Base-by-base conservation (phyloP, 2,113 vertebrate species). In the Xiphophorus couchianus region DNA sequence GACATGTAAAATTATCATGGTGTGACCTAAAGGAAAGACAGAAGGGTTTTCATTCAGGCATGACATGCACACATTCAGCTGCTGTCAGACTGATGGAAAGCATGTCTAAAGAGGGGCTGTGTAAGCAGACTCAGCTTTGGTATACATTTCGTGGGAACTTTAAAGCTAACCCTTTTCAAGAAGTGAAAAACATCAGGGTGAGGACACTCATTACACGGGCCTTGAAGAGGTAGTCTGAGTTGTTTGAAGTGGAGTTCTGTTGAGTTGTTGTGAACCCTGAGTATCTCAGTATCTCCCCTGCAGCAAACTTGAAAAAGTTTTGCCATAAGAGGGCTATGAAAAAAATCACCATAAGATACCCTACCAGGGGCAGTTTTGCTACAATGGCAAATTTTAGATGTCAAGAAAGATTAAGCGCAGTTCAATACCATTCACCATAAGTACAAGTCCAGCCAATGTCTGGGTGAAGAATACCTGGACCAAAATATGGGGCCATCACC, bases 61-160 rank as follows among this genome's bases (percentile, higher is more conserved):
- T 25, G 37, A 67, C 3, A n/a, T 28, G 33, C 31, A 66, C 63
- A 31, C 62, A 31, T 31, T 63, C 62, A 63, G 62, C 29, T 8
- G 28, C 29, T n/a, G 37, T 25, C 39, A 8, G 66, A 68, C 5
- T 28, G 8, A 42, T 28, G n/a, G 42, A 25, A 37, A 61, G 13
- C 31, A 27, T 58, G 30, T 61, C 54, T 71, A 13, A 17, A 60
- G 31, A 31, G 31, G 25, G 25, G 15, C 29, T 25, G 28, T 31
- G 14, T 27, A 27, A 44, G 13, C 5, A 67, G 27, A 37, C 11
- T 29, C 14, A 28, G 11, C 14, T 11, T n/a, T 28, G 4, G n/a
- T 33, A 22, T 33, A 44, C 70, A 73, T 63, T 73, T 73, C 28
- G 28, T 63, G 71, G 60, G 35, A 73, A 73, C 71, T 73, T 63